Evolutionary conservation across 2,797 vertebrate genomes (phyloP).

Genomic region (Graptemys geographica): DNA sequence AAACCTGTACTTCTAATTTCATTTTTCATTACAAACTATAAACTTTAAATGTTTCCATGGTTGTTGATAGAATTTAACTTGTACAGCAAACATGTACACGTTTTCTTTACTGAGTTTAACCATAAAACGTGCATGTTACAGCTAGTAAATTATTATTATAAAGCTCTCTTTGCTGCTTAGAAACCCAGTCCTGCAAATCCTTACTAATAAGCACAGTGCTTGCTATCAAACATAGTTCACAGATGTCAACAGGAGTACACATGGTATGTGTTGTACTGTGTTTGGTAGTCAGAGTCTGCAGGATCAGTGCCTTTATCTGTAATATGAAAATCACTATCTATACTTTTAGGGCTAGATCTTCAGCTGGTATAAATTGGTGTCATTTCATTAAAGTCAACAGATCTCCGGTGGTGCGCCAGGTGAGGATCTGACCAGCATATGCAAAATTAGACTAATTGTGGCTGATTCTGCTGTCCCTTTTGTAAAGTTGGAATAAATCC

Average conservation of each 20-base stretch:
- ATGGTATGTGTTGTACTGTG: fast-evolving
- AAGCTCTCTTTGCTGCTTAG: slow-evolving; percentile 47
- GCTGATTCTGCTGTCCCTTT: not conserved
- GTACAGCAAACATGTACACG: slow-evolving; percentile 52
- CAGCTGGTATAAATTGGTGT: fast-evolving
- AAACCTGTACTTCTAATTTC: slow-evolving; percentile 61
- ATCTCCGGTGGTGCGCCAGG: fast-evolving
- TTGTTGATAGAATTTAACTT: slow-evolving; percentile 63
- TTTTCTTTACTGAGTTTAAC: slow-evolving; percentile 54
- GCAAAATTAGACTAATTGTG: not conserved
- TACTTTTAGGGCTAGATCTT: fast-evolving
- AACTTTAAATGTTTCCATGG: slow-evolving; percentile 61
- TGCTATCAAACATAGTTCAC: not conserved
- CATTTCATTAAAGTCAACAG: fast-evolving
- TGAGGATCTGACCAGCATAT: not conserved
- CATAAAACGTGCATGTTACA: slow-evolving; percentile 46
- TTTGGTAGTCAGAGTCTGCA: no score
- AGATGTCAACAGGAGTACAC: not conserved
- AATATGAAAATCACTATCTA: not conserved
- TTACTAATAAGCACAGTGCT: not conserved
- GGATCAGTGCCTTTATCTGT: fast-evolving
- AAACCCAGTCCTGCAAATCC: slow-evolving; percentile 16
- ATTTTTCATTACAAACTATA: slow-evolving; percentile 61
- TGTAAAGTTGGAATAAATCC: not conserved
- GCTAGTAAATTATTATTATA: slow-evolving; percentile 66